phyloP scores from a whole-genome alignment of 2,113 vertebrate genomes.

The Meleagris gallopavo region DNA sequence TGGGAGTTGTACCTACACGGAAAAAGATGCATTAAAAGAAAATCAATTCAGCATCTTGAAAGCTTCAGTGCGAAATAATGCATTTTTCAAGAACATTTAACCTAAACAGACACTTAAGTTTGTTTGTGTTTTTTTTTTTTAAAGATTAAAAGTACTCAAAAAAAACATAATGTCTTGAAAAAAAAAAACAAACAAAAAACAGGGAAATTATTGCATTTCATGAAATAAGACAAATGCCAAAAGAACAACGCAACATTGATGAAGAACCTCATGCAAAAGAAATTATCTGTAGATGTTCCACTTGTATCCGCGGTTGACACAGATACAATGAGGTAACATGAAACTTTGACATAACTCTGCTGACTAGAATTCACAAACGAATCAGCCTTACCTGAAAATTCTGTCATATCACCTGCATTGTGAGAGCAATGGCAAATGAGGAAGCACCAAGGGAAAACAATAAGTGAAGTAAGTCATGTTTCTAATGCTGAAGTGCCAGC shows the following conservation, averaged over 20 bases:
- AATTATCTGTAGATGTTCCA: slow-evolving; percentile 29
- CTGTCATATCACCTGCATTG: slow-evolving; percentile 89
- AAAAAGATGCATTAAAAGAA: background rate
- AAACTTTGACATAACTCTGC: slow-evolving; percentile 40
- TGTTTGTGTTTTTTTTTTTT: background rate
- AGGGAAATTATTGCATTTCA: background rate
- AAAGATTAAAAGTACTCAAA: slow-evolving; percentile 1
- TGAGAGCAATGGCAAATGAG: slow-evolving; percentile 87
- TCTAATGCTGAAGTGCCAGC: slow-evolving; percentile 71
- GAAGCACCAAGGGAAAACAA: slow-evolving; percentile 85
- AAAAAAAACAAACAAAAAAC: slow-evolving; percentile 52
- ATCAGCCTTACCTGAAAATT: slow-evolving; percentile 89
- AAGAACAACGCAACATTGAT: slow-evolving; percentile 4
- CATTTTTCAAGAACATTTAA: slow-evolving; percentile 13
- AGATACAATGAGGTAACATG: slow-evolving; percentile 73
- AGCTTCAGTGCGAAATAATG: background rate
- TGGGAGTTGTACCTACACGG: slow-evolving; percentile 87
- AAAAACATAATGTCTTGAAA: background rate
- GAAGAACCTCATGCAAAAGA: slow-evolving; percentile 51
- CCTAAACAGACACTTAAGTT: slow-evolving; percentile 28
- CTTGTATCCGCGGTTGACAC: slow-evolving; percentile 68
- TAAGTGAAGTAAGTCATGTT: slow-evolving; percentile 81
- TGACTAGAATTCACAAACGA: slow-evolving; percentile 46
- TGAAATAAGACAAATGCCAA: slow-evolving; percentile 23
- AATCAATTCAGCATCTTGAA: background rate